Evolutionary conservation across 2,797 vertebrate genomes (phyloP).

Genomic region (Myiotriccus ornatus): DNA sequence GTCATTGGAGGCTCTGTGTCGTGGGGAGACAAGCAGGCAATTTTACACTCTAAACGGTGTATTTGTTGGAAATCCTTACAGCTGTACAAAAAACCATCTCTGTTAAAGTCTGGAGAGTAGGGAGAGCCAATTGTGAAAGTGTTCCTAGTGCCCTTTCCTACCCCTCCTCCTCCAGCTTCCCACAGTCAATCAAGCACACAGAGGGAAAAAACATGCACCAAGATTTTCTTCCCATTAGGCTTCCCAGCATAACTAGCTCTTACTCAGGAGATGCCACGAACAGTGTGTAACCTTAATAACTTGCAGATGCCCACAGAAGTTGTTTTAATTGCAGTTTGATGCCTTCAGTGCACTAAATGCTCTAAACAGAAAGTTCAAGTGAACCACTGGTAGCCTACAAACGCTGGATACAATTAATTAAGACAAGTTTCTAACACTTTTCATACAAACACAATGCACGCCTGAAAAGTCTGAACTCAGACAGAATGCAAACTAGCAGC

Average conservation of each 20-base stretch:
- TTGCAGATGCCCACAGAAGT: neutral
- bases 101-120: neutral
- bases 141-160: neutral
- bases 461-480: neutral
- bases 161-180: neutral
- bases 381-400: neutral
- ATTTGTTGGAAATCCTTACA: neutral
- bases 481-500: neutral
- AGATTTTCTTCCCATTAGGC: neutral
- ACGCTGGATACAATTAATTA: neutral
- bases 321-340: neutral
- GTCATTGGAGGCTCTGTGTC: neutral
- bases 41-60: neutral
- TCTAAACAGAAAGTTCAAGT: neutral
- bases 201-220: neutral
- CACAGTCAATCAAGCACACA: neutral
- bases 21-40: neutral
- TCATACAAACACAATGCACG: neutral
- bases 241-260: neutral
- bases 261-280: neutral
- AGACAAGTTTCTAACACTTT: neutral
- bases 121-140: neutral
- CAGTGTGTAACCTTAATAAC: neutral
- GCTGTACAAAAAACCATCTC: neutral
- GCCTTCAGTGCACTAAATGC: neutral